Percentiles rank a stretch among this genome's conserved stretches.
phyloP scores from a whole-genome alignment of 2,113 vertebrate genomes.

The Sebastes schlegelii region DNA sequence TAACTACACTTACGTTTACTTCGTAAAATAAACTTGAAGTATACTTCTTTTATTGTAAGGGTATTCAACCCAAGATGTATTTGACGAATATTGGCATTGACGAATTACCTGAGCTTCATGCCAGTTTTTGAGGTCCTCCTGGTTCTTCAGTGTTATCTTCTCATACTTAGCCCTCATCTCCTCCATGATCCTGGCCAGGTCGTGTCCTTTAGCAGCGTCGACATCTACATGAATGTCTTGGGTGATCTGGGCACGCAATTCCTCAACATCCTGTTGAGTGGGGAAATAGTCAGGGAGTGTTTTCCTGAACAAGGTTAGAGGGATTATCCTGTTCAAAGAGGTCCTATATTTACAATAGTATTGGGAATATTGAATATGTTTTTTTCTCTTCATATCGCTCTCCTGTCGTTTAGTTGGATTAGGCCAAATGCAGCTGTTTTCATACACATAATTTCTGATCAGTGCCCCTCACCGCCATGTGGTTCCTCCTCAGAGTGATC shows the following conservation, averaged over 20 bases:
- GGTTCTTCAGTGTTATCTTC: constrained; percentile 86
- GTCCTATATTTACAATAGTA: too few species aligned
- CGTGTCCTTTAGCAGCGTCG: constrained; percentile 86
- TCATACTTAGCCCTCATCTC: constrained; percentile 91
- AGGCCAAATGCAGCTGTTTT: not conserved
- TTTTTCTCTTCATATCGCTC: not conserved
- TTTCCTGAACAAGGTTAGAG: constrained; percentile 37
- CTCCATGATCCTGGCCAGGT: constrained; percentile 86
- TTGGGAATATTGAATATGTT: not conserved
- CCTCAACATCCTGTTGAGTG: constrained; percentile 85
- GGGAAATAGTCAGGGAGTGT: constrained; percentile 49
- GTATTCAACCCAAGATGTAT: not conserved
- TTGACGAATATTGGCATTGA: not conserved
- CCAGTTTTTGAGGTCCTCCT: constrained; percentile 89
- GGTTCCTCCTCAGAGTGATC: constrained; percentile 87
- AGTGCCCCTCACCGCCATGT: constrained; percentile 81
- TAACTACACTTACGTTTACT: too few species aligned
- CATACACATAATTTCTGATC: not conserved
- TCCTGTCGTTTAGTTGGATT: not conserved
- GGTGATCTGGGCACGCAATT: constrained; percentile 82
- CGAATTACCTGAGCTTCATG: constrained; percentile 83
- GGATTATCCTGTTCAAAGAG: constrained; percentile 30
- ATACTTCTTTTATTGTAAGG: too few species aligned
- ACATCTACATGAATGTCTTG: constrained; percentile 88
- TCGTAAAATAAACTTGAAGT: too few species aligned